These are phyloP conservation scores for Pachypsylla venusta DNA, from an alignment of 1,140 invertebrate species.

Conservation along the genomic window DNA sequence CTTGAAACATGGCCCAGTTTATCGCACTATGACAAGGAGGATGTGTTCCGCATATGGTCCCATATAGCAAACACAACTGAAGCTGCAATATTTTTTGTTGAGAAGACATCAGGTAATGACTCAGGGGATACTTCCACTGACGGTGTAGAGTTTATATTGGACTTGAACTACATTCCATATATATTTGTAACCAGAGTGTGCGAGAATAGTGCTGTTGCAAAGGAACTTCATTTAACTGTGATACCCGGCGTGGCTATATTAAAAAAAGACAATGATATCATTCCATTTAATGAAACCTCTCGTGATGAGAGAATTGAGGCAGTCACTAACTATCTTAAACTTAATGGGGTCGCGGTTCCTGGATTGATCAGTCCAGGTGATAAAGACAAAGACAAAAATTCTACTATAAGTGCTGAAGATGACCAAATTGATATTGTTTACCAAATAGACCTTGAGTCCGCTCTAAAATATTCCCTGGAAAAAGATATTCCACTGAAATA, in stretches of 20 bases:
- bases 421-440: conserved; percentile 42
- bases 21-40: conserved; percentile 37
- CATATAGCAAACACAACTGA: conserved; percentile 29
- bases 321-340: conserved; percentile 34
- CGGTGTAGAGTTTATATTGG: neutral
- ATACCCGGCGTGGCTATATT: neutral
- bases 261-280: neutral
- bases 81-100: conserved; percentile 42
- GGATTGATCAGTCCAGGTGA: conserved; percentile 13
- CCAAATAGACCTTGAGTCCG: conserved; percentile 73
- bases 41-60: conserved; percentile 33
- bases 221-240: neutral
- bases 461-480: conserved; percentile 57
- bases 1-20: conserved; percentile 42
- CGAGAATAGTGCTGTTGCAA: neutral
- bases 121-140: neutral
- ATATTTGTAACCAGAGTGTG: neutral
- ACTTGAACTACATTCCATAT: neutral
- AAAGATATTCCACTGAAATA: conserved; percentile 62
- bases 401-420: conserved; percentile 13
- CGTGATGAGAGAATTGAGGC: conserved; percentile 14
- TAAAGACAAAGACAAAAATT: conserved; percentile 9
- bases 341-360: conserved; percentile 28
- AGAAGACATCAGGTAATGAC: conserved; percentile 19
- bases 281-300: neutral